Percentiles rank a stretch among this genome's conserved stretches.
Evolutionary conservation across 2,797 vertebrate genomes (phyloP).

Genomic region (Myiotriccus ornatus): DNA sequence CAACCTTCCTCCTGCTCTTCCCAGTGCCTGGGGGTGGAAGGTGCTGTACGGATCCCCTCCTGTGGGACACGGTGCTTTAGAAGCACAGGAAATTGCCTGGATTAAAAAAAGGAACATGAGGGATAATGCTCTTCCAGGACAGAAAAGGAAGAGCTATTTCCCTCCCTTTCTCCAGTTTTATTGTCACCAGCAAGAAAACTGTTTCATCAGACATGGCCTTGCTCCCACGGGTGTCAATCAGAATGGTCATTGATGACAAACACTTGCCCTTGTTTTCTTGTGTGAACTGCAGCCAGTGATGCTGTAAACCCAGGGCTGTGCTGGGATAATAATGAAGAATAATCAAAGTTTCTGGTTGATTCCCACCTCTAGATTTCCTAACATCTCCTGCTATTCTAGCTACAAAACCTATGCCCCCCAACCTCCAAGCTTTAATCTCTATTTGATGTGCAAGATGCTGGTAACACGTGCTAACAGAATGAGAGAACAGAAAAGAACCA

Average conservation of each 20-base stretch:
- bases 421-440: neutral
- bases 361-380: neutral
- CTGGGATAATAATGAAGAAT: neutral
- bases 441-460: neutral
- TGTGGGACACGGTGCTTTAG: neutral
- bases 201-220: neutral
- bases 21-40: neutral
- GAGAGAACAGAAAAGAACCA: neutral
- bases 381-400: neutral
- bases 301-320: neutral
- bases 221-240: neutral
- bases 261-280: neutral
- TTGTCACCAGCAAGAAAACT: neutral
- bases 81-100: constrained; percentile 19
- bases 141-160: constrained; percentile 2
- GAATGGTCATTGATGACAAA: neutral
- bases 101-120: constrained; percentile 11
- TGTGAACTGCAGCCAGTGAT: neutral
- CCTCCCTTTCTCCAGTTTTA: neutral
- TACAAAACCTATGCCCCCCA: neutral
- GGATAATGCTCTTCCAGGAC: neutral
- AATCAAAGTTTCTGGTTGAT: neutral
- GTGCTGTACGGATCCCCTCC: neutral
- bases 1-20: neutral
- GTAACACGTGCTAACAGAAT: neutral